Percentiles rank a stretch among this genome's conserved stretches.
Conservation (phyloP, 2,113 vertebrate genomes). For the Phrynosoma blainvillii region DNA sequence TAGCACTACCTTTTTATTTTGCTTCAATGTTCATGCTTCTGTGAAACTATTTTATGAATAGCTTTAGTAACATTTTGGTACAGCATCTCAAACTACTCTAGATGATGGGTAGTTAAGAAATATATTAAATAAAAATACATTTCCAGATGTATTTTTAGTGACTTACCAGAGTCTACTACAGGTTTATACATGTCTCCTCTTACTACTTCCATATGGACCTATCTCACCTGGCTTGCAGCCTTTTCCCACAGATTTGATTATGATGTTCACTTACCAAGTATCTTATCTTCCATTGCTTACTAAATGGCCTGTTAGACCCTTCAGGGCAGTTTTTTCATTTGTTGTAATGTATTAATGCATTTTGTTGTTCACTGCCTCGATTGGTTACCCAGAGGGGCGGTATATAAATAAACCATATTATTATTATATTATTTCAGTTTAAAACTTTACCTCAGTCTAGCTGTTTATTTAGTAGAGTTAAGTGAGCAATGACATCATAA, state of each 20-base stretch:
- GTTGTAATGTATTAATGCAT: too few species aligned
- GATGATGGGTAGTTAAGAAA: neutral
- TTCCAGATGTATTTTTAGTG: neutral
- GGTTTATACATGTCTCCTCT: neutral
- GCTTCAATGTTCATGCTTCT: neutral
- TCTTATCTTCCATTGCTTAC: neutral
- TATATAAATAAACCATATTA: too few species aligned
- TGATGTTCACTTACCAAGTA: neutral
- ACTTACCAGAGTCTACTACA: neutral
- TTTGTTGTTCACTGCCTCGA: too few species aligned
- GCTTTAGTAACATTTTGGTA: neutral
- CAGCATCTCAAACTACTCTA: neutral
- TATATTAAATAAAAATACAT: neutral
- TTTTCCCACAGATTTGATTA: neutral
- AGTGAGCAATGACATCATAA: slow-evolving; percentile 16
- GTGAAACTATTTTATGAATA: neutral
- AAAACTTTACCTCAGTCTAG: neutral
- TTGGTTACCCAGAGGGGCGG: too few species aligned
- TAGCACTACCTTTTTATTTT: too few species aligned
- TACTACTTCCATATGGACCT: neutral
- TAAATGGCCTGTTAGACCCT: neutral
- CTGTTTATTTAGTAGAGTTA: neutral
- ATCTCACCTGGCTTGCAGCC: neutral
- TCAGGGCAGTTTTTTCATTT: neutral
- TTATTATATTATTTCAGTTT: too few species aligned